Conservation (phyloP, 2,113 vertebrate species). For the Holacanthus passer region DNA sequence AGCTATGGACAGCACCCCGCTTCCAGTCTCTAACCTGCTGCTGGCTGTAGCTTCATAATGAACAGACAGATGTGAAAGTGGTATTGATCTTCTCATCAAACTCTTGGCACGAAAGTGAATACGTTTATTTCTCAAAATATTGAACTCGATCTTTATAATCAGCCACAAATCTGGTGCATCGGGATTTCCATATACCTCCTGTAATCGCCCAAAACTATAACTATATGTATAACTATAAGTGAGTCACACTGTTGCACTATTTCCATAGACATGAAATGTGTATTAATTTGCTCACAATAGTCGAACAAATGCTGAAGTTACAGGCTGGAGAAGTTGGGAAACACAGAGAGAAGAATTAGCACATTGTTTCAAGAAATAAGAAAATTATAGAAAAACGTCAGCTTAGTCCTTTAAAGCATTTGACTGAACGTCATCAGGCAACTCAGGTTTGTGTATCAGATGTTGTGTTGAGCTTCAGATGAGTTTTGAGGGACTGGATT, state of each 20-base stretch:
- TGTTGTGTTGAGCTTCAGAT: slow-evolving; percentile 14
- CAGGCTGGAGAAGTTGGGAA: background rate
- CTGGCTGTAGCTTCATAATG: background rate
- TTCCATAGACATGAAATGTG: background rate
- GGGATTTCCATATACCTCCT: background rate
- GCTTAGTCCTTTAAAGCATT: background rate
- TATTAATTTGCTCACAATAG: background rate
- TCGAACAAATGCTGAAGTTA: background rate
- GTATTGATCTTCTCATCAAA: background rate
- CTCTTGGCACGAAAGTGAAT: background rate
- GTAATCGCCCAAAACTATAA: background rate
- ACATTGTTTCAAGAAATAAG: background rate
- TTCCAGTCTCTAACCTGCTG: background rate
- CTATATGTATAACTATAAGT: background rate
- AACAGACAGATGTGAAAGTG: background rate
- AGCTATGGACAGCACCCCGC: background rate
- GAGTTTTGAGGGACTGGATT: background rate
- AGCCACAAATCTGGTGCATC: background rate
- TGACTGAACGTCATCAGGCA: background rate
- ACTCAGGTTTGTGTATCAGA: background rate
- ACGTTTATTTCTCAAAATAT: background rate
- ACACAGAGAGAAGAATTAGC: background rate
- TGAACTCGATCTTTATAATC: no score
- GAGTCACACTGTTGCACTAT: background rate
- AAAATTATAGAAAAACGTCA: background rate